Evolutionary conservation across 1,140 invertebrate species (phyloP), one percentile per base, ranked within the genome.

Genomic region (Scaptodrosophila lebanonensis): DNA sequence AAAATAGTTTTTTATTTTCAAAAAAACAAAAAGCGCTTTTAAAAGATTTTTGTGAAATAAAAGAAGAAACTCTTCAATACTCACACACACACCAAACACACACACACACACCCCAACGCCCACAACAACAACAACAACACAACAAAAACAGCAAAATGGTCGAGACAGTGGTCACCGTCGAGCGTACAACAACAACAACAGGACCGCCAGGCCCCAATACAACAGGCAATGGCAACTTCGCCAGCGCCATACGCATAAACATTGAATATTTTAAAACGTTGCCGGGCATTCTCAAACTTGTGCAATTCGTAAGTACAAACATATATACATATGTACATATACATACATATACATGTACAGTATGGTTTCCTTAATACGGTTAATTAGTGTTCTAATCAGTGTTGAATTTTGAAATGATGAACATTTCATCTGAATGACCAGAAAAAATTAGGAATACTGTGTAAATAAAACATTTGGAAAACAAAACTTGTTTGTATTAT

Each of bases 131-230:
- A 33, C 42, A 66, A 20, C 32, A 67, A 30, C 30, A n/a, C 17
- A 22, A 44, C 22, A 2, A 44, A 44, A 61, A 40, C 29, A 82
- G 47, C 47, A 91, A 91, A 89, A 91, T 91, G 88, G 90, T 91
- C 75, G 91, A 92, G 88, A 91, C 91, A 58, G 91, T 92, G 59
- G 90, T 92, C 56, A 91, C 88, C 65, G 89, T 91, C 64, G 89
- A 90, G 65, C 88, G 88, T 69, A 83, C 89, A 87, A 86, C 90
- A 90, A 90, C 89, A 75, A 88, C 89, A 82, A 86, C 88, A 50
- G 88, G 71, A 7, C 89, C 90, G 67, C 88, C 88, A 51, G 86
- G 88, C 36, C 84, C 85, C 43, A 86, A 73, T 39, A 59, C 72
- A 12, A 5, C 51, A 8, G 53, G 89, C 43, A 68, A 58, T 62